phyloP scores from a whole-genome alignment of 1,140 invertebrate genomes.

The Wasmannia auropunctata region DNA sequence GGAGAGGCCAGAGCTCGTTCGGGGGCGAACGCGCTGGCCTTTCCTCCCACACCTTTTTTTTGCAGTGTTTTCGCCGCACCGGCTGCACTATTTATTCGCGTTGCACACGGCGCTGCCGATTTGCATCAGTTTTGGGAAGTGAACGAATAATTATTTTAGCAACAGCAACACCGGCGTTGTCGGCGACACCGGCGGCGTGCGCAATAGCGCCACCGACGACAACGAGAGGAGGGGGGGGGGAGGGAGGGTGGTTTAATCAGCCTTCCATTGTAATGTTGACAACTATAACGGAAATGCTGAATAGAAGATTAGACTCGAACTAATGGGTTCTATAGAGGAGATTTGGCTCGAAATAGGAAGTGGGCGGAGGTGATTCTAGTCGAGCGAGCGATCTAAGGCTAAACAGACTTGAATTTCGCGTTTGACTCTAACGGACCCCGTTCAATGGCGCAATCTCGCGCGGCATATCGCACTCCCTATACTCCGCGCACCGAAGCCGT shows the following conservation, averaged over 20 bases:
- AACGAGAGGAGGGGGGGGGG: too few species aligned
- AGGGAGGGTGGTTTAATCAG: constrained; percentile 70
- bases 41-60: neutral
- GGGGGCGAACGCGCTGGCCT: neutral
- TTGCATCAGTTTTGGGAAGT: constrained; percentile 57
- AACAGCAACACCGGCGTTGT: constrained; percentile 27
- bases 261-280: constrained; percentile 71
- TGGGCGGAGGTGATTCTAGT: constrained; percentile 44
- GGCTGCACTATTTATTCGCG: constrained; percentile 39
- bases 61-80: constrained; percentile 42
- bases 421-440: constrained; percentile 40
- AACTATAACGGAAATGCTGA: constrained; percentile 72
- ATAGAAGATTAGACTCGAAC: constrained; percentile 75
- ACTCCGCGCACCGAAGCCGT: neutral
- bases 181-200: constrained; percentile 29
- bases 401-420: constrained; percentile 67
- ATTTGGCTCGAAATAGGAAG: constrained; percentile 57
- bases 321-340: constrained; percentile 64
- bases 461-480: neutral
- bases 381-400: constrained; percentile 59
- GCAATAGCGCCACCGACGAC: constrained; percentile 26
- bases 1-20: constrained; percentile 1
- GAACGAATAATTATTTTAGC: constrained; percentile 59
- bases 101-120: constrained; percentile 36
- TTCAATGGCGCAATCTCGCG: constrained; percentile 30